phyloP scores from a whole-genome alignment of 2,113 vertebrate genomes.

The Choloepus hoffmanni region DNA sequence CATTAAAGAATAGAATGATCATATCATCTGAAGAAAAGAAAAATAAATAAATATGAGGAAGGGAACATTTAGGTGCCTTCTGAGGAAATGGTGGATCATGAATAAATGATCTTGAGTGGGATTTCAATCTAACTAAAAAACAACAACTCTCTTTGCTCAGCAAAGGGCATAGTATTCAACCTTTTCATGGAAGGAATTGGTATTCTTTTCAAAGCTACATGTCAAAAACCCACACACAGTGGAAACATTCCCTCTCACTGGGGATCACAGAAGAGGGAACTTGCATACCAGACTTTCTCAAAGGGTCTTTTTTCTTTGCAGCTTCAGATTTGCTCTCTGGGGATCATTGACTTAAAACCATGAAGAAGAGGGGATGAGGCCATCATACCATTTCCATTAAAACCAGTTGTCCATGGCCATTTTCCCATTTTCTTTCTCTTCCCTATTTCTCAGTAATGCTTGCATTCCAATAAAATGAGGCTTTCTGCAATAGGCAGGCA shows the following conservation, averaged over 20 bases:
- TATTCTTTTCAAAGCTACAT: slow-evolving; percentile 87
- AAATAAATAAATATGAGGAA: background rate
- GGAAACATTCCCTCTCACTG: slow-evolving; percentile 84
- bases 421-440: slow-evolving; percentile 76
- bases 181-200: slow-evolving; percentile 82
- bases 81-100: slow-evolving; percentile 75
- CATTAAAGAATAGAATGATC: background rate
- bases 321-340: slow-evolving; percentile 84
- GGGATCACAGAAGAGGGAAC: slow-evolving; percentile 83
- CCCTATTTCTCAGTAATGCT: slow-evolving; percentile 81
- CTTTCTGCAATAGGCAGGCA: slow-evolving; percentile 72
- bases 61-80: slow-evolving; percentile 49
- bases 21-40: slow-evolving; percentile 4
- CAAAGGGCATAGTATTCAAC: slow-evolving; percentile 82
- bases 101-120: slow-evolving; percentile 78
- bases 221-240: slow-evolving; percentile 87
- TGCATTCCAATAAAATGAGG: slow-evolving; percentile 83
- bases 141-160: slow-evolving; percentile 79
- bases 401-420: slow-evolving; percentile 81
- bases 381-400: slow-evolving; percentile 87
- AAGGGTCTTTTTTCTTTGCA: slow-evolving; percentile 85
- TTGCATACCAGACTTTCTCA: slow-evolving; percentile 83
- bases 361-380: slow-evolving; percentile 80
- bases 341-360: slow-evolving; percentile 83
- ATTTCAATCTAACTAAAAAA: slow-evolving; percentile 84